phyloP scores from a whole-genome alignment of 1,140 invertebrate species.

The Hyphantria cunea region DNA sequence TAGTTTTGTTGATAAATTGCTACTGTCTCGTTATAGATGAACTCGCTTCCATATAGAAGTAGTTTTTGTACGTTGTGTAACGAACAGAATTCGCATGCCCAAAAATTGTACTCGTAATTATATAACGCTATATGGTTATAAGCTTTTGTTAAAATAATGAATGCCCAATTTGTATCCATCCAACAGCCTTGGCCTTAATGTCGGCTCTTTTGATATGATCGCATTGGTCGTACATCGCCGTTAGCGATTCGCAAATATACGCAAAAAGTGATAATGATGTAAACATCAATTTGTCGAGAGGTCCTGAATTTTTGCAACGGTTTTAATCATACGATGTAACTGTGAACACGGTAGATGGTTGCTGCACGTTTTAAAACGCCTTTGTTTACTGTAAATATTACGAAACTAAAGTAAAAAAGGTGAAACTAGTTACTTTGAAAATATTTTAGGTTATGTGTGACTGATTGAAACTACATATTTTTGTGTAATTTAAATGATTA shows the following conservation, averaged over 20 bases:
- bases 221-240: constrained; percentile 43
- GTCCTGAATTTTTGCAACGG: constrained; percentile 15
- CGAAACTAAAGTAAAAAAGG: background rate
- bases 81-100: constrained; percentile 33
- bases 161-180: constrained; percentile 60
- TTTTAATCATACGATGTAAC: constrained; percentile 32
- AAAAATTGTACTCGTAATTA: constrained; percentile 55
- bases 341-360: constrained; percentile 31
- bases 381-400: constrained; percentile 21
- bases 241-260: constrained; percentile 58
- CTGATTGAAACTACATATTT: constrained; percentile 1
- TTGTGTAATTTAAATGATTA: background rate
- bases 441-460: too few species aligned
- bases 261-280: constrained; percentile 54
- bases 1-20: too few species aligned
- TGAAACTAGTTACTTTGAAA: too few species aligned
- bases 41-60: constrained; percentile 21
- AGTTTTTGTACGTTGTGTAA: constrained; percentile 37
- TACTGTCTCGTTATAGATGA: background rate
- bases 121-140: constrained; percentile 56
- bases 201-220: constrained; percentile 59
- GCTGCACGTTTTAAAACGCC: too few species aligned
- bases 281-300: constrained; percentile 40
- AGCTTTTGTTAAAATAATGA: constrained; percentile 69
- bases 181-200: constrained; percentile 69